Evolutionary conservation across 2,888 invertebrate genomes (phyloP).

Genomic region (Chalcosyrphus nemorum): DNA sequence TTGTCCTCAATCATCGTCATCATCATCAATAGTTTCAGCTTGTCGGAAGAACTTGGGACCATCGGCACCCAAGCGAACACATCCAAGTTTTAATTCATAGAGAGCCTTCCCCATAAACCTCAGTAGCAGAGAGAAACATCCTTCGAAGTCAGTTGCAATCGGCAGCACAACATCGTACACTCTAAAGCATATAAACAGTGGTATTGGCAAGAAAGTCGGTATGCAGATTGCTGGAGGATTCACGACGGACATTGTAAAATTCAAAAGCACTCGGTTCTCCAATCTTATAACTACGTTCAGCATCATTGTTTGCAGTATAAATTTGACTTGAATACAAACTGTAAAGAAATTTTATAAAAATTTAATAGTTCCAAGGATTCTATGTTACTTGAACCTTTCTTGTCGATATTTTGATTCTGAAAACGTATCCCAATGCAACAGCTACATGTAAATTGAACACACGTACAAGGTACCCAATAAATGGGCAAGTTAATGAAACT

Average conservation of each 20-base stretch:
- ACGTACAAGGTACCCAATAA: conserved; percentile 9
- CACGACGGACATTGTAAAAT: not conserved
- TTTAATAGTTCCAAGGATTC: not conserved
- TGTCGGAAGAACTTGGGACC: no score
- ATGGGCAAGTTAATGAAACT: not conserved
- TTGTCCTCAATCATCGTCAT: no score
- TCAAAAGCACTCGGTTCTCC: not conserved
- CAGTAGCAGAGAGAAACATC: not conserved
- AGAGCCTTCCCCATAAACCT: not conserved
- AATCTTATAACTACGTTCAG: not conserved
- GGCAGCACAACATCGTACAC: conserved; percentile 12
- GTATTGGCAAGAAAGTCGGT: not conserved
- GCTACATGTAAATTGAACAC: not conserved
- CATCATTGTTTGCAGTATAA: not conserved
- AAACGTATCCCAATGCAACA: conserved; percentile 25
- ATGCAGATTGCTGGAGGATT: not conserved
- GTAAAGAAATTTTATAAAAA: not conserved
- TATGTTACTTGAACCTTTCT: not conserved
- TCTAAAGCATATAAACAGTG: conserved; percentile 15
- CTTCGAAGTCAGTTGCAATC: conserved; percentile 1
- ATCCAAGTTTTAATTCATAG: conserved; percentile 4
- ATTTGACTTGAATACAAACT: conserved; percentile 6
- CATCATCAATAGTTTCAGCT: no score
- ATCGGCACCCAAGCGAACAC: not conserved
- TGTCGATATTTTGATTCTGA: conserved; percentile 4